phyloP scores from a whole-genome alignment of 2,797 vertebrate genomes.

The Sylvia borin region DNA sequence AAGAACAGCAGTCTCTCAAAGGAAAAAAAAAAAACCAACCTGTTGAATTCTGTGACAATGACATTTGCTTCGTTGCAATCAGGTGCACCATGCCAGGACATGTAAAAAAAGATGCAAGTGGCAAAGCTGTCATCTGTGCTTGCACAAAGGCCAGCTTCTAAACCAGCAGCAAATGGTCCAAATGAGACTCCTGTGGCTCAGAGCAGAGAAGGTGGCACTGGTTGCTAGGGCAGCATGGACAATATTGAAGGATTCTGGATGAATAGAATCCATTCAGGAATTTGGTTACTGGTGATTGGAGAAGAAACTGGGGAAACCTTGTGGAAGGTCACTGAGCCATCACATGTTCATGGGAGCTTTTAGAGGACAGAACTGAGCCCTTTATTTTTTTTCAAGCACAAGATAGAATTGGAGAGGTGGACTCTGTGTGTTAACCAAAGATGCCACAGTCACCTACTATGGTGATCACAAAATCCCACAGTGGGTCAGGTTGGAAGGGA shows the following conservation, averaged over 20 bases:
- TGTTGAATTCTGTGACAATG: not conserved
- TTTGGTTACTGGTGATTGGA: not conserved
- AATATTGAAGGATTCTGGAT: not conserved
- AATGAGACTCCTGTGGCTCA: not conserved
- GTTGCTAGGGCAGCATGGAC: not conserved
- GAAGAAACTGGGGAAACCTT: not conserved
- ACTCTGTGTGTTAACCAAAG: not conserved
- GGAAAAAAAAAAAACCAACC: not conserved
- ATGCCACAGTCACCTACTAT: accelerated
- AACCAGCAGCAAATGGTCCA: not conserved
- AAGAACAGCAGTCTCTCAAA: not conserved
- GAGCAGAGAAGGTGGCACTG: not conserved
- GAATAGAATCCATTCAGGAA: not conserved
- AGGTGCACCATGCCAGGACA: not conserved
- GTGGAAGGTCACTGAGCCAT: not conserved
- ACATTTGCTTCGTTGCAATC: not conserved
- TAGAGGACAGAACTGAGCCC: not conserved
- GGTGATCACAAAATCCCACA: not conserved
- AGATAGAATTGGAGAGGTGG: not conserved
- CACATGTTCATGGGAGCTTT: not conserved
- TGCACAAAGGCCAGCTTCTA: not conserved
- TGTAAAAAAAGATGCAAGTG: not conserved
- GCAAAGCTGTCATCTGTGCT: not conserved
- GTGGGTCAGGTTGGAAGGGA: not conserved
- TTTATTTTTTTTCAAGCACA: not conserved